Percentiles rank a stretch among this genome's conserved stretches.
These are phyloP conservation scores for Anthrax anthrax DNA, from an alignment of 2,888 invertebrate genomes.

Conservation along the genomic window DNA sequence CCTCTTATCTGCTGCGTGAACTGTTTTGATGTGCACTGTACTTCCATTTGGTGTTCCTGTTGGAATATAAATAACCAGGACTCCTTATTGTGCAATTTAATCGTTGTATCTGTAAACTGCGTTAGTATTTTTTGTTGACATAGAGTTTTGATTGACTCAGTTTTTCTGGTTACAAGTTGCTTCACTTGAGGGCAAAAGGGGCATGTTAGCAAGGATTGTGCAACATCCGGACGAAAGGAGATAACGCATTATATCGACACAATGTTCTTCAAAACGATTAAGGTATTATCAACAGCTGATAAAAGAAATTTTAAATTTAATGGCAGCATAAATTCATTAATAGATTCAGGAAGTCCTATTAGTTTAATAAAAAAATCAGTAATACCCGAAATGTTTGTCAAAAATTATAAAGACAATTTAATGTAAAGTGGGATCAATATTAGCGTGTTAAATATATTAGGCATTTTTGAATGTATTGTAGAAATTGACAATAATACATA, in stretches of 20 bases:
- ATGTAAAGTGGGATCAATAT: background rate
- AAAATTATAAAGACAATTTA: background rate
- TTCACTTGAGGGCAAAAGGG: background rate
- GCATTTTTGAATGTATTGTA: background rate
- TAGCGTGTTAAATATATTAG: background rate
- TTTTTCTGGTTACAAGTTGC: no score
- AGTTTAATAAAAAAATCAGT: background rate
- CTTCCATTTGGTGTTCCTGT: no score
- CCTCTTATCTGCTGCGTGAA: no score
- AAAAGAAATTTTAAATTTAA: background rate
- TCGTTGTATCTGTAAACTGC: no score
- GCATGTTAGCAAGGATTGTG: background rate
- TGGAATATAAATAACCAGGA: no score
- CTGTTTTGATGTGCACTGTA: no score
- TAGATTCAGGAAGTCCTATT: background rate
- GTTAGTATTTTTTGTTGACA: no score
- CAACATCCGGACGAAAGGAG: background rate
- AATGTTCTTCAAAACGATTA: background rate
- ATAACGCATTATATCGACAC: background rate
- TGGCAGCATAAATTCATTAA: background rate
- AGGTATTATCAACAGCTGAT: background rate
- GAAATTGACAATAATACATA: background rate
- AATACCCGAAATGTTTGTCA: background rate
- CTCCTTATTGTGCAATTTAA: no score
- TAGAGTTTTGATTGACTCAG: no score